Base-by-base conservation (phyloP, 1,140 invertebrate species). In the Leptoteleia sp. region DNA sequence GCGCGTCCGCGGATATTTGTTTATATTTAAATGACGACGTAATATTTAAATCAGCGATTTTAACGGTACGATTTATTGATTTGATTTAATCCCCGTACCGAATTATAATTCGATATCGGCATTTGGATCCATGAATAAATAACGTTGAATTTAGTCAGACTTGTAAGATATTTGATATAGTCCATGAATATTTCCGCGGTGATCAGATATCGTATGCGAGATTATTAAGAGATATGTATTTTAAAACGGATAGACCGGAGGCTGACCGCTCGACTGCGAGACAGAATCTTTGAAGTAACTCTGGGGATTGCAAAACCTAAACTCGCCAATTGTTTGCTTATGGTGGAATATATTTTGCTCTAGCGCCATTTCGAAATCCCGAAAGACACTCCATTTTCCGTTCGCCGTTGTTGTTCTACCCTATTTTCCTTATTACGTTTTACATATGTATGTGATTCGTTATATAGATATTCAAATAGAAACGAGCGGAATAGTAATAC, bases 311-410 rank as follows among this genome's bases (percentile, higher is more conserved):
- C 8, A 22, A 45, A 68, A 68, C 15, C 61, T 62, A 50, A 50
- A 68, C 40, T 68, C 37, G 17, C 25, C 62, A 45, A 62, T 76
- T 68, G 72, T 76, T 76, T 55, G 55, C 35, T 75, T 57, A 70
- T 70, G 33, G 52, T n/a, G 54, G 52, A 57, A 70, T 70, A 70
- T 55, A 70, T 70, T 70, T 40, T 35, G 43, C 52, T 59, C 4
- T 25, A 52, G n/a, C 31, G 19, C 55, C 47, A 12, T 43, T 71
- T 35, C 54, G 27, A 50, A 61, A 52, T 61, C 55, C 38, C 67
- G 37, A 61, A 71, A 61, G 67, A 61, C 54, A 52, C 38, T 71
- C 12, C 33, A 61, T 71, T 61, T 52, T 54, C 55, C 67, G 45
- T 72, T 61, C 57, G 29, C 13, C 42, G 19, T 57, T 71, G 45